Base-by-base conservation (phyloP, 1,140 invertebrate species). In the Lineus longissimus region DNA sequence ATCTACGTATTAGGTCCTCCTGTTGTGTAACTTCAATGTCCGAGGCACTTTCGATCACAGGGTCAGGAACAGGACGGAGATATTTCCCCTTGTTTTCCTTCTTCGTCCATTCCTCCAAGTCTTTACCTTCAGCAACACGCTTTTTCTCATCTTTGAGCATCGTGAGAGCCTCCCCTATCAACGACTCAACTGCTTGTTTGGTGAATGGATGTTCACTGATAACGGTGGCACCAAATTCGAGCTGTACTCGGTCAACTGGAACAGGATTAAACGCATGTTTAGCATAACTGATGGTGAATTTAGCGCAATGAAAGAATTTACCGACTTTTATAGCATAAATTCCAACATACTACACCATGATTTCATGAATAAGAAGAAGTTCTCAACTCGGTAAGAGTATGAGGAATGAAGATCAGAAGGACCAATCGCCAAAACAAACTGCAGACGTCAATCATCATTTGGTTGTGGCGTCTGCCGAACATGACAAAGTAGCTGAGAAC, bases 171-270 rank as follows among this genome's bases (percentile, higher is more conserved):
- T 75, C 71, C 15, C 30, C 51, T 15, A 77, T 36, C 30, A 77
- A 63, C 19, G 61, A 54, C 13, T 70, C 43, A 2, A 76, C 67
- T 23, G 63, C 63, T 30, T 61, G 43, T 2, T 63, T 47, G 11
- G 75, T 70, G 25, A 77, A 67, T 33, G 75, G 71, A 56, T 73
- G 68, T 25, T 75, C 63, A 7, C 43, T 66, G 56, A 75, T 76
- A 45, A 70, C 61, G 11, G 70, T 67, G 23, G 71, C 71, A 55
- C 62, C 60, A 63, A 77, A 77, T 22, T 74, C 74, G n/a, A 77
- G 41, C 41, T 71, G 65, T 15, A 77, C 71, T 45, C 66, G 33
- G 57, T 75, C 70, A 23, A 74, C 75, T 77, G 72, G 29, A 68
- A 69, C 1, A 41, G 36, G 54, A 45, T 56, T 51, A 58, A 1